A percentile compares a stretch with the other conserved stretches of the same genome.
phyloP scores from a whole-genome alignment of 2,888 invertebrate genomes.

The Sminthurinus aureus region DNA sequence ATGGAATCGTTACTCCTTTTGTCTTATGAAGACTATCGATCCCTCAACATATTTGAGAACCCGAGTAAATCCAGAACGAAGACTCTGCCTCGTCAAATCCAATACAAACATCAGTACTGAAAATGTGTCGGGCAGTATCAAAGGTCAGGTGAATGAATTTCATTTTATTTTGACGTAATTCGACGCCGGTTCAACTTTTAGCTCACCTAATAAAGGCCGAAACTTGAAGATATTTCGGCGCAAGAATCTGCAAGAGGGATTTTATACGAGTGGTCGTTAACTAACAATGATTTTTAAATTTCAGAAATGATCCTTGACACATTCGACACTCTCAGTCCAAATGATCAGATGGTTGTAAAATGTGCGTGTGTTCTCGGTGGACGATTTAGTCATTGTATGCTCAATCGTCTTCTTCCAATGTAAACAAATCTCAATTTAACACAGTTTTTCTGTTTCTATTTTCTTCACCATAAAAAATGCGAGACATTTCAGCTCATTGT shows the following conservation, averaged over 20 bases:
- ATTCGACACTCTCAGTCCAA: conserved; percentile 71
- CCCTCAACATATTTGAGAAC: too few relatives aligned
- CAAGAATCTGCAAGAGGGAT: neutral
- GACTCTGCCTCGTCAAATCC: conserved; percentile 51
- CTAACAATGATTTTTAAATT: conserved; percentile 40
- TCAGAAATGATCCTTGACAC: conserved; percentile 71
- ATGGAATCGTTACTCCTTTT: too few relatives aligned
- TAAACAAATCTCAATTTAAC: too few relatives aligned
- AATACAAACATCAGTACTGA: conserved; percentile 53
- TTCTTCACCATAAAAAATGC: too few relatives aligned
- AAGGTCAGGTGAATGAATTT: conserved; percentile 21
- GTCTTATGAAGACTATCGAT: too few relatives aligned
- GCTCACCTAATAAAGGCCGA: too few relatives aligned
- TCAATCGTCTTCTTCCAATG: conserved; percentile 60
- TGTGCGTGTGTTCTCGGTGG: conserved; percentile 70
- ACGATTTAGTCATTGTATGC: conserved; percentile 66
- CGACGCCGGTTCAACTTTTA: too few relatives aligned
- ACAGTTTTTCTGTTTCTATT: too few relatives aligned
- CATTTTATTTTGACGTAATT: too few relatives aligned
- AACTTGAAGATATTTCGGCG: too few relatives aligned
- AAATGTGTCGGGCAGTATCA: conserved; percentile 52
- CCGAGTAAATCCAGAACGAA: conserved; percentile 37
- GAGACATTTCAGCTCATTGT: too few relatives aligned
- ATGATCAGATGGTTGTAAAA: conserved; percentile 70
- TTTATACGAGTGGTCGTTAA: neutral